Percentiles rank a stretch among this genome's conserved stretches.
Conservation (phyloP, 2,113 vertebrate species). For the Lipotes vexillifer region DNA sequence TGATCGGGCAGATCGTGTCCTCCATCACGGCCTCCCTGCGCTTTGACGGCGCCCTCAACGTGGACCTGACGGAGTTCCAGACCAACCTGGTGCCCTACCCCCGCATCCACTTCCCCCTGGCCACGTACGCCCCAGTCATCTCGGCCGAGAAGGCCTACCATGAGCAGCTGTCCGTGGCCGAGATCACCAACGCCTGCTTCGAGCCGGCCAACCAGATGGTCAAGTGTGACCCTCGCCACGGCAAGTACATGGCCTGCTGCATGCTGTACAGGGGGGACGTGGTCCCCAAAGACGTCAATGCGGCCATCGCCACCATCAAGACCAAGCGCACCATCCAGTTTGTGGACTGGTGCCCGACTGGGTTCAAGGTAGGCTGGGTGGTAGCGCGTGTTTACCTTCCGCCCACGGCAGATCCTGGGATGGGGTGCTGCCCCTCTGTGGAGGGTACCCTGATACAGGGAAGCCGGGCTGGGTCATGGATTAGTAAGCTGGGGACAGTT, state of each 20-base stretch:
- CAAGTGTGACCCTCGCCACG: constrained; percentile 84
- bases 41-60: constrained; percentile 81
- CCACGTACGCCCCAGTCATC: constrained; percentile 88
- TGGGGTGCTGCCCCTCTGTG: neutral
- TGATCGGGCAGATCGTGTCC: constrained; percentile 81
- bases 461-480: too few species aligned
- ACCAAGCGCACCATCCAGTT: constrained; percentile 80
- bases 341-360: constrained; percentile 81
- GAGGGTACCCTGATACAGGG: accelerated
- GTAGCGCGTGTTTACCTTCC: accelerated
- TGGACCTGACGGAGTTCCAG: constrained; percentile 82
- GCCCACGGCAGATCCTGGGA: neutral
- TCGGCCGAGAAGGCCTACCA: constrained; percentile 91
- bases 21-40: constrained; percentile 80
- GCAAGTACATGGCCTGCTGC: constrained; percentile 84
- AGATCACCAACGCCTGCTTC: constrained; percentile 83
- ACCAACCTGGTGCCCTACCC: constrained; percentile 88
- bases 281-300: constrained; percentile 82
- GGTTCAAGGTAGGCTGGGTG: constrained; percentile 74
- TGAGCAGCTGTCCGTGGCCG: constrained; percentile 90
- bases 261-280: constrained; percentile 79
- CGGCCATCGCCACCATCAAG: constrained; percentile 79
- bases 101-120: constrained; percentile 90
- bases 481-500: neutral
- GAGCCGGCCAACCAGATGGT: neutral